A percentile compares a stretch with the other conserved stretches of the same genome.
phyloP scores from a whole-genome alignment of 2,113 vertebrate species.

The Eidolon helvum region DNA sequence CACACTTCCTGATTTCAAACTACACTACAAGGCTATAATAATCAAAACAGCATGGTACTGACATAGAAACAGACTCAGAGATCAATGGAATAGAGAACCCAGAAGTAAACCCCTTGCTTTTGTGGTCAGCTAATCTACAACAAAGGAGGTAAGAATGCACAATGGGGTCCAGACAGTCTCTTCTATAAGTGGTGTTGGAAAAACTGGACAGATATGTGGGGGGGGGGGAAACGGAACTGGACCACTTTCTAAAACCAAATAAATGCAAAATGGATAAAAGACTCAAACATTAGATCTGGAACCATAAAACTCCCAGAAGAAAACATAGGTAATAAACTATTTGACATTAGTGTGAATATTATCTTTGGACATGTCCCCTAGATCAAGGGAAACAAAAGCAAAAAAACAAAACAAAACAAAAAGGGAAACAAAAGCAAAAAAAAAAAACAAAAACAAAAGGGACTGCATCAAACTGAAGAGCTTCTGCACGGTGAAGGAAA shows the following conservation, averaged over 20 bases:
- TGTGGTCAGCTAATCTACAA: not conserved
- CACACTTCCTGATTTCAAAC: not conserved
- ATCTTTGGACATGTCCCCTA: not conserved
- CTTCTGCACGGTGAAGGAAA: not conserved
- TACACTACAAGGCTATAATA: not conserved
- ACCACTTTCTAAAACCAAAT: not conserved
- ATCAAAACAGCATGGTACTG: not conserved
- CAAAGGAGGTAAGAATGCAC: not conserved
- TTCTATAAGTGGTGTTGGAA: not conserved
- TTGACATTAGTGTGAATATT: not conserved
- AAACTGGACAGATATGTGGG: not conserved
- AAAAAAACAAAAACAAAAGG: not conserved
- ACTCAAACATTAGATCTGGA: not conserved
- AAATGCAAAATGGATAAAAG: not conserved
- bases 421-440: not conserved
- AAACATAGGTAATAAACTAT: not conserved
- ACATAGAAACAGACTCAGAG: not conserved
- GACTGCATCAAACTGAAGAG: not conserved
- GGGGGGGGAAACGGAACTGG: not conserved
- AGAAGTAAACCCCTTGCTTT: not conserved
- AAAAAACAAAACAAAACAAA: too few species aligned
- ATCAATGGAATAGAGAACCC: not conserved
- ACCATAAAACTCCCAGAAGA: not conserved
- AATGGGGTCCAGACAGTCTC: not conserved
- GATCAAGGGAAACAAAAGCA: not conserved